Percentiles rank a stretch among this genome's conserved stretches.
Evolutionary conservation across 2,113 vertebrate genomes (phyloP).

Genomic region (Plecotus auritus): DNA sequence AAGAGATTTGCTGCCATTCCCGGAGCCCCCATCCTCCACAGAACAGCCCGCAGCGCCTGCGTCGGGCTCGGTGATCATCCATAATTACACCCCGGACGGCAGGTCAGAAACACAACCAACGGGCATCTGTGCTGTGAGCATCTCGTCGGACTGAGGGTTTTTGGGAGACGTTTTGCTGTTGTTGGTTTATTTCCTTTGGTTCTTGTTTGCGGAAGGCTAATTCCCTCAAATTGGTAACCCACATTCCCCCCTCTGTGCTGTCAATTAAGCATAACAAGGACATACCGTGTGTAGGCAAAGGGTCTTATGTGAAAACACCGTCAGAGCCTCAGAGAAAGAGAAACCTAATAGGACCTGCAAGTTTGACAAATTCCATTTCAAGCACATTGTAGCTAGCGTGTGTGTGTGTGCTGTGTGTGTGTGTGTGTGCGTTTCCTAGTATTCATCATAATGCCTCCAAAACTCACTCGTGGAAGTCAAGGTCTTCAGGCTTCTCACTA

Average conservation of each 20-base stretch:
- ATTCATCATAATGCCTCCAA: neutral
- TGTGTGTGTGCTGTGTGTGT: neutral
- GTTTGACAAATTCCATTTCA: constrained; percentile 18
- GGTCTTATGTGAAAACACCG: constrained; percentile 51
- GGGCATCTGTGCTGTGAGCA: constrained; percentile 38
- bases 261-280: constrained; percentile 64
- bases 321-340: neutral
- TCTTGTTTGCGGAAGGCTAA: constrained; percentile 41
- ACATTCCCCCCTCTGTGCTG: constrained; percentile 26
- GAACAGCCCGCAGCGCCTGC: constrained; percentile 47
- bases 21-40: constrained; percentile 52
- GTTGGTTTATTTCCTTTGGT: neutral
- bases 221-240: constrained; percentile 34
- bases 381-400: neutral
- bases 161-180: neutral
- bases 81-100: constrained; percentile 66
- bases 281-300: constrained; percentile 24
- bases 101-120: constrained; percentile 48
- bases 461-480: neutral
- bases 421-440: neutral
- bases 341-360: neutral
- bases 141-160: constrained; percentile 44
- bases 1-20: constrained; percentile 38
- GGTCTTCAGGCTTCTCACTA: neutral
- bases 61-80: constrained; percentile 56